A percentile compares a stretch with the other conserved stretches of the same genome.
These are phyloP conservation scores for Drosophila basisetae DNA, from an alignment of 2,888 invertebrate genomes.

Conservation along the genomic window DNA sequence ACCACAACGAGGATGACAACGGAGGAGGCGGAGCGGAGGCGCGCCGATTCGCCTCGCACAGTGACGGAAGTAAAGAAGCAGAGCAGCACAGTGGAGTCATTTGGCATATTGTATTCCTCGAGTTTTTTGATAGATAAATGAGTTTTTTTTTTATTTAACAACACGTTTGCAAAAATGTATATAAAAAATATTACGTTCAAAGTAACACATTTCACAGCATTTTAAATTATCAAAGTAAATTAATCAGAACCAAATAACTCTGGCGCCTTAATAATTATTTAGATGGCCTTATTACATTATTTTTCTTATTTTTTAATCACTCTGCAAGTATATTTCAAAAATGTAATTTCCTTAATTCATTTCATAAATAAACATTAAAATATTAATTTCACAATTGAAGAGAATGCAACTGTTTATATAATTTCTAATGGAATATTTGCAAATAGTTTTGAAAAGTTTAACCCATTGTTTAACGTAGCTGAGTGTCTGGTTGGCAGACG, in stretches of 20 bases:
- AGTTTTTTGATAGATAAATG: neutral
- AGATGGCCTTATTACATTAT: neutral
- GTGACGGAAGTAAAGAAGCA: slow-evolving; percentile 71
- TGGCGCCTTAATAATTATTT: neutral
- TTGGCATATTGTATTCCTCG: neutral
- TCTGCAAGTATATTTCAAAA: neutral
- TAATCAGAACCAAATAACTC: neutral
- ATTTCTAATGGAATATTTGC: neutral
- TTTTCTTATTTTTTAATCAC: neutral
- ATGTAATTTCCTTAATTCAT: neutral
- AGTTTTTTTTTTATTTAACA: neutral
- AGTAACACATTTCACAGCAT: accelerated
- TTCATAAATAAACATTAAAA: neutral
- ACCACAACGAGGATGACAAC: slow-evolving; percentile 40
- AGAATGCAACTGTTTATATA: neutral
- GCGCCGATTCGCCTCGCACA: slow-evolving; percentile 51
- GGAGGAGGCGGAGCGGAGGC: slow-evolving; percentile 31
- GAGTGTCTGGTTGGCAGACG: slow-evolving; percentile 45
- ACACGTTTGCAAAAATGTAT: neutral
- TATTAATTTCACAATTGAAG: neutral
- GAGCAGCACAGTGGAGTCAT: slow-evolving; percentile 49
- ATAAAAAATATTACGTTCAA: neutral
- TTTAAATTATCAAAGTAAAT: neutral
- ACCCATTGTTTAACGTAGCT: slow-evolving; percentile 57
- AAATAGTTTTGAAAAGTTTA: neutral